Evolutionary conservation across 2,113 vertebrate species (phyloP).

Genomic region (Peromyscus maniculatus): DNA sequence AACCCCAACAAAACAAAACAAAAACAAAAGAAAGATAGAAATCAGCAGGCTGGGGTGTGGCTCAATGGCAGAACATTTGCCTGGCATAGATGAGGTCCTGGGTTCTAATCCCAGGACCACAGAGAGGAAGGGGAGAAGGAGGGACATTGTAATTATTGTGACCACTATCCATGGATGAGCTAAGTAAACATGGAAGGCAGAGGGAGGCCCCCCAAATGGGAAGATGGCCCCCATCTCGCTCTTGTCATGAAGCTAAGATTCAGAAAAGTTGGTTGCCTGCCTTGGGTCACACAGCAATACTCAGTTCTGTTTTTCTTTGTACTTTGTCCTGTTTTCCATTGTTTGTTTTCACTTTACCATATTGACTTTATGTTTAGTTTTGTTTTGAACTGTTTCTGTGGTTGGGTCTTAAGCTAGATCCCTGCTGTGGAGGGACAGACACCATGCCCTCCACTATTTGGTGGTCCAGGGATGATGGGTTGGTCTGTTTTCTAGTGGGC

Average conservation of each 20-base stretch:
- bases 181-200: neutral
- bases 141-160: neutral
- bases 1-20: no score
- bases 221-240: rapidly evolving
- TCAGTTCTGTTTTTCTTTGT: neutral
- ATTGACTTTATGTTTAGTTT: neutral
- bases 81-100: no score
- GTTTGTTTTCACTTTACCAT: neutral
- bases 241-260: neutral
- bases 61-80: neutral
- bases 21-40: no score
- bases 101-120: neutral
- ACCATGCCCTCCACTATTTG: neutral
- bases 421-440: neutral
- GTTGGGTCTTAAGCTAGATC: neutral
- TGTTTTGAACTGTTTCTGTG: neutral
- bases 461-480: rapidly evolving
- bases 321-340: neutral
- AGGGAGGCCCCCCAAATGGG: neutral
- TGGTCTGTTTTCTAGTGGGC: neutral
- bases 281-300: neutral
- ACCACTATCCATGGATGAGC: neutral
- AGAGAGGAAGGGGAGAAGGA: neutral
- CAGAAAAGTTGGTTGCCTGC: neutral
- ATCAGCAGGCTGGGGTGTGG: neutral